Percentiles rank a stretch among this genome's conserved stretches.
Conservation (phyloP, 2,888 invertebrate genomes). For the Charanyca ferruginea region DNA sequence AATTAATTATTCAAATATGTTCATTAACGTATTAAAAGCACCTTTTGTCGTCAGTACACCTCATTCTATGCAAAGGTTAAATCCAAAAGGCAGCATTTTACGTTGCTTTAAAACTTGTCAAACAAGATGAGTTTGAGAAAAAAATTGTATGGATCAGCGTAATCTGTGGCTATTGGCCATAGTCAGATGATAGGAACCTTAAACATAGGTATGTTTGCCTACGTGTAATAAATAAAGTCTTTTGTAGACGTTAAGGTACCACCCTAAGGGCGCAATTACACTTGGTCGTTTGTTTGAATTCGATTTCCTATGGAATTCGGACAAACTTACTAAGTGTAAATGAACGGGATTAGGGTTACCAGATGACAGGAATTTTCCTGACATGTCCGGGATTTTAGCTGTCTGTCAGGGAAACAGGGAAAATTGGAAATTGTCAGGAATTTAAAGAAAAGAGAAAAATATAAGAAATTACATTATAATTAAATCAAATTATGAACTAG, state of each 20-base stretch:
- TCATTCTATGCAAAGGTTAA: conserved; percentile 36
- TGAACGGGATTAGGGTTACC: no score
- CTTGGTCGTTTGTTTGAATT: no score
- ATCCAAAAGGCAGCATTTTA: conserved; percentile 15
- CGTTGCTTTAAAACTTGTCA: conserved; percentile 14
- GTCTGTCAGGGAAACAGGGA: no score
- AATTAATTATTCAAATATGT: conserved; percentile 17
- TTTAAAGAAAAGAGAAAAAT: no score
- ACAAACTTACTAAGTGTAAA: no score
- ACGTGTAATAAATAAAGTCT: conserved; percentile 13
- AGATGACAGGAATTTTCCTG: no score
- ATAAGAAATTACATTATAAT: no score
- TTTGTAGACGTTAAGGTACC: conserved; percentile 11
- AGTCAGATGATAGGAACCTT: background rate
- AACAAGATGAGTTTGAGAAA: conserved; percentile 1
- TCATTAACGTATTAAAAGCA: conserved; percentile 15
- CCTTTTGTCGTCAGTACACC: conserved; percentile 29
- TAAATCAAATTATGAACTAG: no score
- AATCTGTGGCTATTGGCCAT: background rate
- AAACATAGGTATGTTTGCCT: conserved; percentile 2
- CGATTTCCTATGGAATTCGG: no score
- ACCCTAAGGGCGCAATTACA: no score
- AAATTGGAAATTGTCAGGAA: no score
- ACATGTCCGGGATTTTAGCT: no score
- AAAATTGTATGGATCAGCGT: background rate